phyloP scores from a whole-genome alignment of 2,888 invertebrate species.

The Artemia sinica region DNA sequence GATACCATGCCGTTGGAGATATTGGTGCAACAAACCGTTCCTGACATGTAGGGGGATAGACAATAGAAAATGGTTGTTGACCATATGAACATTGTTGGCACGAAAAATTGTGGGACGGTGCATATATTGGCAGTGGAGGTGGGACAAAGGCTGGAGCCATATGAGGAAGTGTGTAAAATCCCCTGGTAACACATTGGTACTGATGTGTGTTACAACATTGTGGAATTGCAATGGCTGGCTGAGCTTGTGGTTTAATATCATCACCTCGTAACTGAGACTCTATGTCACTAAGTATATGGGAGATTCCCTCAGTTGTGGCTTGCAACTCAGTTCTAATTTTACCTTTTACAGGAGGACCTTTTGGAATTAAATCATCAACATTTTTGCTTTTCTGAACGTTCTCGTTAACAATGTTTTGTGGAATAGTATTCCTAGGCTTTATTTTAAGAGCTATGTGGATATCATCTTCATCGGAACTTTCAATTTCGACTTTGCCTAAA shows the following conservation, averaged over 20 bases:
- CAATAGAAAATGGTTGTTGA: background rate
- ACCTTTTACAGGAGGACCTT: background rate
- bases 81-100: background rate
- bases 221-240: background rate
- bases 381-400: background rate
- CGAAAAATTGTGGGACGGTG: background rate
- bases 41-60: conserved; percentile 1
- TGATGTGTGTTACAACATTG: background rate
- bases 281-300: background rate
- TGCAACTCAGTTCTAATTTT: background rate
- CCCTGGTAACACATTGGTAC: background rate
- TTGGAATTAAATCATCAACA: background rate
- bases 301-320: conserved; percentile 2
- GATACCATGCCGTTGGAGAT: background rate
- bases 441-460: background rate
- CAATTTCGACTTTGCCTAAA: conserved; percentile 1
- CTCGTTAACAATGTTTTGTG: background rate
- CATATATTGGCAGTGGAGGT: conserved; percentile 7
- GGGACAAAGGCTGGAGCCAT: conserved; percentile 13
- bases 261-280: conserved; percentile 4
- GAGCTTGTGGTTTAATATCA: background rate
- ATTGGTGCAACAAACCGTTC: background rate
- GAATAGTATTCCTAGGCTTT: background rate
- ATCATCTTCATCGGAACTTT: background rate
- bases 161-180: conserved; percentile 8